Evolutionary conservation across 1,140 invertebrate genomes (phyloP).

Genomic region (Aphis craccivora): DNA sequence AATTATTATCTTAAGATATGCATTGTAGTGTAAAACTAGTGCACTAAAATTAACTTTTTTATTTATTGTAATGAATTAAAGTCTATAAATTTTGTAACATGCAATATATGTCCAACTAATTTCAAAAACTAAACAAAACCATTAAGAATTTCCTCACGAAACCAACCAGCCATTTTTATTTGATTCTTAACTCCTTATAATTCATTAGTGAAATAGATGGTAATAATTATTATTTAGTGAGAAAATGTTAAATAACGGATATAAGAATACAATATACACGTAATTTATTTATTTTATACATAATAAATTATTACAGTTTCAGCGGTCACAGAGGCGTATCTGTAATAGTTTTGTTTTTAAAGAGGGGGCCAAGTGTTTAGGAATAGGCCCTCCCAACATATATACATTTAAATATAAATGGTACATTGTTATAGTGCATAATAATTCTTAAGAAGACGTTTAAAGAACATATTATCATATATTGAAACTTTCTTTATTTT

Average conservation of each 20-base stretch:
- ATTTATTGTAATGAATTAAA: background rate
- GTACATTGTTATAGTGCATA: background rate
- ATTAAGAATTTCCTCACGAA: constrained; percentile 27
- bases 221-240: constrained; percentile 10
- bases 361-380: background rate
- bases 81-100: background rate
- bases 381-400: background rate
- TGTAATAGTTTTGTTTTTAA: background rate
- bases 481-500: background rate
- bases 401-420: background rate
- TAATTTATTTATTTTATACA: background rate
- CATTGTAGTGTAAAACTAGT: background rate
- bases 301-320: background rate
- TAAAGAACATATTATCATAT: background rate
- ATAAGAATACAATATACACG: background rate
- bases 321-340: background rate
- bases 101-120: constrained; percentile 2
- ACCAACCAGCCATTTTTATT: constrained; percentile 34
- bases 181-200: background rate
- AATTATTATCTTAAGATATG: background rate
- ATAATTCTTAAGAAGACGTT: background rate
- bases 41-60: background rate
- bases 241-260: background rate
- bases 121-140: background rate
- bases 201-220: background rate